Percentiles rank a stretch among this genome's conserved stretches.
Evolutionary conservation across 2,888 invertebrate species (phyloP).

Genomic region (Bruchidius siliquastri): DNA sequence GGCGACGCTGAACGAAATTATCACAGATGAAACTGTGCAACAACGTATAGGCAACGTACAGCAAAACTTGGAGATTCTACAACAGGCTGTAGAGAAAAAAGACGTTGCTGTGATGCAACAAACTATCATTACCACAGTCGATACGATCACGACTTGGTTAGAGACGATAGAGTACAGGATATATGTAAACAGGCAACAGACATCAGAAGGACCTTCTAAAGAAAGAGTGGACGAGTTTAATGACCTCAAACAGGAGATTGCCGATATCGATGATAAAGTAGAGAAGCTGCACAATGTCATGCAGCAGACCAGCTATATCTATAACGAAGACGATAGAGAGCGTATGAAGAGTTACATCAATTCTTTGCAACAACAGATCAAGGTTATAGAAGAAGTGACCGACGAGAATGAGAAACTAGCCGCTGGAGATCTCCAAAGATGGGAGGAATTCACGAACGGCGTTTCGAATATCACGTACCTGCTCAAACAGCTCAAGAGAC

Average conservation of each 20-base stretch:
- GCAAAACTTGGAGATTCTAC: slow-evolving; percentile 56
- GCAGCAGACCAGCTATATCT: slow-evolving; percentile 48
- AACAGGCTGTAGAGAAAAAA: slow-evolving; percentile 55
- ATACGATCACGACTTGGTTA: slow-evolving; percentile 78
- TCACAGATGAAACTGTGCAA: slow-evolving; percentile 53
- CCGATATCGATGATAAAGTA: slow-evolving; percentile 63
- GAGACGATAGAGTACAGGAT: slow-evolving; percentile 81
- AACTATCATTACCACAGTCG: slow-evolving; percentile 69
- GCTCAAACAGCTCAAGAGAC: slow-evolving; percentile 50
- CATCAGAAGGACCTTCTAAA: slow-evolving; percentile 56
- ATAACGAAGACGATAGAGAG: slow-evolving; percentile 46
- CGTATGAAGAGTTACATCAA: slow-evolving; percentile 56
- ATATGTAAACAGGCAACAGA: slow-evolving; percentile 56
- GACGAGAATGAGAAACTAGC: slow-evolving; percentile 55
- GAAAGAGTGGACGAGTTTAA: slow-evolving; percentile 57
- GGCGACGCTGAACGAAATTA: slow-evolving; percentile 55
- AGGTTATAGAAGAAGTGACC: slow-evolving; percentile 65
- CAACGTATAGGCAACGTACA: slow-evolving; percentile 56
- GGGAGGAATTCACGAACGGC: slow-evolving; percentile 66
- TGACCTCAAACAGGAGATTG: slow-evolving; percentile 62
- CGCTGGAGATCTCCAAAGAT: slow-evolving; percentile 60
- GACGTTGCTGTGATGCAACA: slow-evolving; percentile 61
- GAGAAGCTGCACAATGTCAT: slow-evolving; percentile 59
- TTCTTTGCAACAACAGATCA: slow-evolving; percentile 62
- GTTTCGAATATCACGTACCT: slow-evolving; percentile 55